Percentiles rank a stretch among this genome's conserved stretches.
Conservation (phyloP, 2,888 invertebrate species). For the Kryphioiulus occultus region DNA sequence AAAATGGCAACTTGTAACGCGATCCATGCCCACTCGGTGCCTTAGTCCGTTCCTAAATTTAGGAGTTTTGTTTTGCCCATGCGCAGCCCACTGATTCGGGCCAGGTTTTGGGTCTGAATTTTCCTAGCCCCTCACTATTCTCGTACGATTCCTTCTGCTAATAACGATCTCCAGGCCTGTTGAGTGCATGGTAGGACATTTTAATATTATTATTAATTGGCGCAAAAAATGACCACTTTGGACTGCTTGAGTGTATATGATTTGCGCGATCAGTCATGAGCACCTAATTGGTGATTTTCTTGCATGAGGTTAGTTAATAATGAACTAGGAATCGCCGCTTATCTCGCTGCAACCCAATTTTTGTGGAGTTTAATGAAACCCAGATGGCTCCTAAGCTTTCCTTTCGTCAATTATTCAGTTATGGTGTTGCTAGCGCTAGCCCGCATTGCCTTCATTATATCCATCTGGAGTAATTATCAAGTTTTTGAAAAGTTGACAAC, state of each 20-base stretch:
- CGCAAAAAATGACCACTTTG: not conserved
- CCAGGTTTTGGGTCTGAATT: conserved; percentile 27
- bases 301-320: not conserved
- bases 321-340: not conserved
- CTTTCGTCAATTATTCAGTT: not conserved
- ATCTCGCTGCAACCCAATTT: not conserved
- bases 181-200: conserved; percentile 54
- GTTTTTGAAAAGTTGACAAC: not conserved
- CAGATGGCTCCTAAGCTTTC: not conserved
- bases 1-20: conserved; percentile 57
- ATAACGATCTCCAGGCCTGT: conserved; percentile 55
- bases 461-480: not conserved
- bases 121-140: conserved; percentile 49
- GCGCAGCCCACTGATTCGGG: not conserved
- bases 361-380: not conserved
- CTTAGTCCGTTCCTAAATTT: not conserved
- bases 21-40: conserved; percentile 54
- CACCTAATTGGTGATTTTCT: not conserved
- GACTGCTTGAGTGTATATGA: not conserved
- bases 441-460: not conserved
- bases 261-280: not conserved
- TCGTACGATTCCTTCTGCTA: conserved; percentile 53
- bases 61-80: conserved; percentile 47
- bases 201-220: not conserved
- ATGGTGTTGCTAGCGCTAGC: not conserved